Conservation (phyloP, 2,888 invertebrate genomes). For the Eurytoma californica region DNA sequence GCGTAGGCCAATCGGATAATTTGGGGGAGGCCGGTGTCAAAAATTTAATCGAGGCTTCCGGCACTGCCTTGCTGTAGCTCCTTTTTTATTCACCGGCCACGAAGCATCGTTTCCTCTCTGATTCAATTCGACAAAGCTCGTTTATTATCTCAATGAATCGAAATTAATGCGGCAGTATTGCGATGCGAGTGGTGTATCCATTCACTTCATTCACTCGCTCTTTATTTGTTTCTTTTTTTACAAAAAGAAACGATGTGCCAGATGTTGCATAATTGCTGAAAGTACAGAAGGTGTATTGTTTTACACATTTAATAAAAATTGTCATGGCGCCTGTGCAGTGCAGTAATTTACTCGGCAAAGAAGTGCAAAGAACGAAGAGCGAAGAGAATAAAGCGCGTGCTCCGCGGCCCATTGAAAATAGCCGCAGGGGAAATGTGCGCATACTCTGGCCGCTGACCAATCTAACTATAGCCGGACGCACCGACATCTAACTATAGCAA, state of each 20-base stretch:
- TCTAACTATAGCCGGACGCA: constrained; percentile 64
- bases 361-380: not conserved
- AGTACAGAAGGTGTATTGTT: no score
- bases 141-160: constrained; percentile 41
- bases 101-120: constrained; percentile 48
- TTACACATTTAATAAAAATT: no score
- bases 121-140: constrained; percentile 46
- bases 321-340: no score
- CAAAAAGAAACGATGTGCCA: not conserved
- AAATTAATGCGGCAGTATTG: constrained; percentile 31
- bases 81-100: not conserved
- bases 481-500: constrained; percentile 58
- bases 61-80: not conserved
- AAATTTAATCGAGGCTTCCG: constrained; percentile 51
- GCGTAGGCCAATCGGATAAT: not conserved
- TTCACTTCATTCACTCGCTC: no score
- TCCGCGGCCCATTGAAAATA: constrained; percentile 40
- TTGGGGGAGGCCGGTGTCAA: constrained; percentile 47
- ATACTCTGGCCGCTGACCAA: constrained; percentile 64
- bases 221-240: constrained; percentile 3
- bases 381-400: not conserved
- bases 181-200: constrained; percentile 12
- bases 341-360: not conserved
- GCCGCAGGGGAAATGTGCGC: constrained; percentile 53
- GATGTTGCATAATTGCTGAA: not conserved